Base-by-base conservation (phyloP, 1,140 invertebrate species). In the Zaprionus africanus region DNA sequence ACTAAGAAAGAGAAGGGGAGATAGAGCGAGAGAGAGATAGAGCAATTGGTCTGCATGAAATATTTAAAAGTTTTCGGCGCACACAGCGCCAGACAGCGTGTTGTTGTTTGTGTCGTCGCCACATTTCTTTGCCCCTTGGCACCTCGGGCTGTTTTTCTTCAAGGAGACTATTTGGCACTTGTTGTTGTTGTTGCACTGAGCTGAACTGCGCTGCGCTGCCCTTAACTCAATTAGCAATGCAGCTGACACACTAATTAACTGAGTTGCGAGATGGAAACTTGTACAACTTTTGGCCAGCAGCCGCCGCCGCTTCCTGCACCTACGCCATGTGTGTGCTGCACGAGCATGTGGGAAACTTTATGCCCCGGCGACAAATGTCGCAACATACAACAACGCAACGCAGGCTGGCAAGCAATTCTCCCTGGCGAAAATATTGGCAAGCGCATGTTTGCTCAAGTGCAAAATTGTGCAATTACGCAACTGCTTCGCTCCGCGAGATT, bases 391-490 rank as follows among this genome's bases (percentile, higher is more conserved):
- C 38, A 41, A 7, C 22, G 22, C 11, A 12, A 12, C 5, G 38
- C 41, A n/a, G 19, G 26, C 65, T 46, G 26, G 41, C n/a, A 6
- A 13, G 53, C 67, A 62, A 13, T 56, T 51, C 49, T 67, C 59
- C 65, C 69, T 49, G 26, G 41, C 59, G 24, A 56, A 28, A 67
- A 76, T 79, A 86, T 86, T 86, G 82, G 82, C 77, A 82, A 87
- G 82, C 76, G 71, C 74, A 83, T 88, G 78, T 83, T 83, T 88
- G 81, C 84, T 76, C 81, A 84, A 88, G 78, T 88, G 78, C 78
- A 88, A 88, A 87, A 83, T 81, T 87, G 74, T 87, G 71, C 80
- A 83, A 87, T 88, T 87, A 88, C 84, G 80, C 68, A 76, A 76
- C 80, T 41, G 79, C 41, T 41, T 49, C 5, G 57, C 46, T 34